These are phyloP conservation scores for Acronicta leporina DNA, from an alignment of 2,888 invertebrate genomes.

Conservation along the genomic window DNA sequence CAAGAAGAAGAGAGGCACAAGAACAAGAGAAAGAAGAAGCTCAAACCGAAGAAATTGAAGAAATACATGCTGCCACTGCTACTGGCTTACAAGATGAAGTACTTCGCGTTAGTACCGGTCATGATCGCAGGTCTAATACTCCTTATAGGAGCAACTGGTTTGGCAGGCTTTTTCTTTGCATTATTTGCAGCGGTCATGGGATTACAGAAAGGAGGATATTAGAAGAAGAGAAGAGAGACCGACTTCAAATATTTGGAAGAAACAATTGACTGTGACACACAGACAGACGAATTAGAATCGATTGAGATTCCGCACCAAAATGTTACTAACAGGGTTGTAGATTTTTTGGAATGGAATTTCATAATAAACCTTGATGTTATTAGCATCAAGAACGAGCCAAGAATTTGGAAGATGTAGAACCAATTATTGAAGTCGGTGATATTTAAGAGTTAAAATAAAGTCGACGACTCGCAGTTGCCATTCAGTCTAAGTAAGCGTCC, in stretches of 20 bases:
- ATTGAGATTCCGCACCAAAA: slow-evolving; percentile 28
- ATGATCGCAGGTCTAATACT: slow-evolving; percentile 92
- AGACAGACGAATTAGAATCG: slow-evolving; percentile 46
- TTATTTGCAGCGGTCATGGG: slow-evolving; percentile 95
- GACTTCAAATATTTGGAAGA: slow-evolving; percentile 46
- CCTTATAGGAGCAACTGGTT: slow-evolving; percentile 93
- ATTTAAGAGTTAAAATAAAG: slow-evolving; percentile 54
- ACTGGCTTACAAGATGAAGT: slow-evolving; percentile 95
- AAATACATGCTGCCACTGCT: slow-evolving; percentile 93
- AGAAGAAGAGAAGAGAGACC: slow-evolving; percentile 51
- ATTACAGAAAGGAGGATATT: slow-evolving; percentile 89
- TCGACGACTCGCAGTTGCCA: slow-evolving; percentile 68
- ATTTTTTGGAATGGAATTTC: slow-evolving; percentile 25
- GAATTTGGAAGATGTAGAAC: not conserved
- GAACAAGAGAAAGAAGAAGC: slow-evolving; percentile 56
- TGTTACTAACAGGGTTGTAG: slow-evolving; percentile 32
- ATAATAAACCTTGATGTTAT: slow-evolving; percentile 13
- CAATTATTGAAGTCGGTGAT: slow-evolving; percentile 42
- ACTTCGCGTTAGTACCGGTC: slow-evolving; percentile 93
- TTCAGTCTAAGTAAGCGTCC: slow-evolving; percentile 54
- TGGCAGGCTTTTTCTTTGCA: slow-evolving; percentile 96
- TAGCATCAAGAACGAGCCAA: not conserved
- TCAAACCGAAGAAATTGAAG: slow-evolving; percentile 90
- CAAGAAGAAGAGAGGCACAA: slow-evolving; percentile 57
- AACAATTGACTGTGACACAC: slow-evolving; percentile 24